Base-by-base conservation (phyloP, 2,888 invertebrate genomes). In the Sarcophaga rosellei region DNA sequence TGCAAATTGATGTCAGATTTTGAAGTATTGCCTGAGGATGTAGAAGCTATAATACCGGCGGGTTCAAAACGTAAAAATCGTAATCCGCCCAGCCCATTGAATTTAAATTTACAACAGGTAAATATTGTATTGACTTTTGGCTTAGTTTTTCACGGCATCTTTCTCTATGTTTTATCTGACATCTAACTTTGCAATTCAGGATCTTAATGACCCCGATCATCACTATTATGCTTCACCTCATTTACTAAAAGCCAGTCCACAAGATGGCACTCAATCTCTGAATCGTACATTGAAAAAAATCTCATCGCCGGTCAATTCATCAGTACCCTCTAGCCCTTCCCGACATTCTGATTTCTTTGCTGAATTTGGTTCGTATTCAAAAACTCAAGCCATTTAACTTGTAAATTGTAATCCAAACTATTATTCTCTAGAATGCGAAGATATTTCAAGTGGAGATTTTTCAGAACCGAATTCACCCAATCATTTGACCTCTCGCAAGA, bases 261-360 rank as follows among this genome's bases (percentile, higher is more conserved):
- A 91, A 88, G 91, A 92, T 74, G 89, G 89, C 45, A 88, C 85
- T 70, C 88, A 90, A 74, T 96, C 89, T 4, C 63, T 89, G 45
- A 89, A 90, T 44, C 90, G 91, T 17, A 96, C 85, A 96, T 77
- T 78, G 10, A 97, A 93, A 94, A 96, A 90, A 95, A 96, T 93
- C 15, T 89, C 89, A 82, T 93, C 93, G 0, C 92, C 92, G n/a
- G 93, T 91, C 47, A 92, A 92, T 88, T 93, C 93, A 17, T 96
- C 96, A 6, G 95, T 96, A 21, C 96, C 96, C 1, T 95, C 95
- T 83, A 96, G 96, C 90, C 96, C 96, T 0, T 95, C 94, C 88
- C 93, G 95, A 88, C 94, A 95, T 89, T 95, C 95, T 25, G 95
- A 95, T 62, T 96, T 95, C 94, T 95, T 95, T 92, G 95, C 95